Percentiles rank a stretch among this genome's conserved stretches.
These are phyloP conservation scores for Agrochola litura DNA, from an alignment of 2,888 invertebrate species.

Conservation along the genomic window DNA sequence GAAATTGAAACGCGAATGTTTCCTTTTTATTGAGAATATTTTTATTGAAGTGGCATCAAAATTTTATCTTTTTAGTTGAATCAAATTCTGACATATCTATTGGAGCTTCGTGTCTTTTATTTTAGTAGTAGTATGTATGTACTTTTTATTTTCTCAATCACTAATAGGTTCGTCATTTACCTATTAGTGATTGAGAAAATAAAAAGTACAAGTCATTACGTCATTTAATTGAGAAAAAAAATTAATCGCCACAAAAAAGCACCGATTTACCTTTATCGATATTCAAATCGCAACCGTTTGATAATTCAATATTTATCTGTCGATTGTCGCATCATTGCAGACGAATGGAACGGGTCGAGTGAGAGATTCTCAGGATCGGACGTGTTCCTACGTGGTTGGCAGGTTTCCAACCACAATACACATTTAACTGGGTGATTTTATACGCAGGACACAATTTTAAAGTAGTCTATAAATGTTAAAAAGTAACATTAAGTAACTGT, in stretches of 20 bases:
- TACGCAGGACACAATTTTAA: conserved; percentile 86
- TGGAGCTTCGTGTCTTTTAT: neutral
- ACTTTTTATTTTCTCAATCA: neutral
- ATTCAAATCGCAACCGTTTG: conserved; percentile 64
- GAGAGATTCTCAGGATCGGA: conserved; percentile 83
- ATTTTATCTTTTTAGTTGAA: conserved; percentile 29
- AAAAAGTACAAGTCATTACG: no score
- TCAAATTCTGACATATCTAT: conserved; percentile 18
- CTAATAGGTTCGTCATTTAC: no score
- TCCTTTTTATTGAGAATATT: conserved; percentile 54
- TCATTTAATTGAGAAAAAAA: neutral
- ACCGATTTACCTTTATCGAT: conserved; percentile 36
- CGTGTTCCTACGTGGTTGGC: conserved; percentile 82
- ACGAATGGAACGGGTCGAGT: conserved; percentile 76
- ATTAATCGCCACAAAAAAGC: conserved; percentile 4
- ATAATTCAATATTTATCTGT: conserved; percentile 81
- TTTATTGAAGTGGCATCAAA: conserved; percentile 36
- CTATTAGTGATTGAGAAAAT: no score
- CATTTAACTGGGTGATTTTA: conserved; percentile 84
- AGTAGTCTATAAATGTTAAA: conserved; percentile 84
- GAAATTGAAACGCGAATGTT: conserved; percentile 64
- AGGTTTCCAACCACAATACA: conserved; percentile 84
- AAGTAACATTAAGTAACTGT: conserved; percentile 81
- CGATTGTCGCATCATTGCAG: conserved; percentile 81
- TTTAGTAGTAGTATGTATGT: neutral